These are phyloP conservation scores for Lepidurus arcticus DNA, from an alignment of 1,140 invertebrate species.

Conservation along the genomic window DNA sequence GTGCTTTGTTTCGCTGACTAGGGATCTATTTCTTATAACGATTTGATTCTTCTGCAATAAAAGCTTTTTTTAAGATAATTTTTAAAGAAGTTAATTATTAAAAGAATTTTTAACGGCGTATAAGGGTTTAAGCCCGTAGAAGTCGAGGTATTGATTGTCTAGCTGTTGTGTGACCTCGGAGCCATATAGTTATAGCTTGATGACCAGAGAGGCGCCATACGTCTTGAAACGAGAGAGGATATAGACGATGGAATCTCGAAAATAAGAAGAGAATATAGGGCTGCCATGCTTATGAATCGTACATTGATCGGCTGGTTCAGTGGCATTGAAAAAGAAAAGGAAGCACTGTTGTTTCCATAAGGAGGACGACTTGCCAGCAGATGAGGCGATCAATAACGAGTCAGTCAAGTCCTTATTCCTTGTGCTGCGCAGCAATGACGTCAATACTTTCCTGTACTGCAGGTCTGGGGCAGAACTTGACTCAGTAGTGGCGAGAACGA, in stretches of 20 bases:
- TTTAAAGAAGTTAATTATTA: no score
- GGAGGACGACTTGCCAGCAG: conserved; percentile 17
- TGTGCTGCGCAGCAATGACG: conserved; percentile 2
- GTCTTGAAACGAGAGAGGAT: neutral
- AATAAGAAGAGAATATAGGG: neutral
- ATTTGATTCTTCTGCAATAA: no score
- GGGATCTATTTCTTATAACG: no score
- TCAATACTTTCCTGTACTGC: conserved; percentile 3
- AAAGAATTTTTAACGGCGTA: no score
- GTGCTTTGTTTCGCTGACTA: no score
- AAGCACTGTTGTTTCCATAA: conserved; percentile 11
- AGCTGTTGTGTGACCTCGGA: no score
- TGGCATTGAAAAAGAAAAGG: conserved; percentile 10
- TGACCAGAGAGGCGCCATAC: neutral
- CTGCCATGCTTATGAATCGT: conserved; percentile 19
- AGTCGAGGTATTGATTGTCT: no score
- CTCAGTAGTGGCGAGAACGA: neutral
- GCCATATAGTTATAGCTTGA: no score
- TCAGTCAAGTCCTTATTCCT: neutral
- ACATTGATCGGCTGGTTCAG: conserved; percentile 8
- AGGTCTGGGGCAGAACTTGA: neutral
- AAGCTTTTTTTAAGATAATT: no score
- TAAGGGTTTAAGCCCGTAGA: no score
- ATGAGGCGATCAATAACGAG: neutral
- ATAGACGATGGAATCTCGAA: neutral